These are phyloP conservation scores for Trachymyrmex septentrionalis DNA, from an alignment of 1,140 invertebrate genomes.

Conservation along the genomic window DNA sequence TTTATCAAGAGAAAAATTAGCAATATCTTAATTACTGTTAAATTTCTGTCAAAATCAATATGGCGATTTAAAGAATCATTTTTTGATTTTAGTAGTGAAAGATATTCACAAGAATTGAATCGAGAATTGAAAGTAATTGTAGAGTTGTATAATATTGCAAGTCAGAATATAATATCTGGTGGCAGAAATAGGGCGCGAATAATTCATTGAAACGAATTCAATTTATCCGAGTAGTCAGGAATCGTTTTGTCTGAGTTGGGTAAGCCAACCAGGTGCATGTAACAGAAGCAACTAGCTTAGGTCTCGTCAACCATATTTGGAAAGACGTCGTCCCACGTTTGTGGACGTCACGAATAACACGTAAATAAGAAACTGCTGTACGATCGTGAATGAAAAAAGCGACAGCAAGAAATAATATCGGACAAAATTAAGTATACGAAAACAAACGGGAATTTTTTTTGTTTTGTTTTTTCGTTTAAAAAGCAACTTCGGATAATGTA, in stretches of 20 bases:
- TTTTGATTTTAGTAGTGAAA: neutral
- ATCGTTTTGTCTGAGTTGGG: slow-evolving; percentile 69
- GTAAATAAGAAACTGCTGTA: slow-evolving; percentile 59
- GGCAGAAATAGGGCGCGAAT: slow-evolving; percentile 58
- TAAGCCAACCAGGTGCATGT: slow-evolving; percentile 70
- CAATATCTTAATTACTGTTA: neutral
- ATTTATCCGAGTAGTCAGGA: slow-evolving; percentile 43
- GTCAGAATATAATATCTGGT: slow-evolving; percentile 18
- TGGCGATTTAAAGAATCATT: neutral
- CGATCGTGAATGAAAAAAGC: slow-evolving; percentile 8
- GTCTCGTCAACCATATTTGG: slow-evolving; percentile 81
- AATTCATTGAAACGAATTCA: slow-evolving; percentile 66
- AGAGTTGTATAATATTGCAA: slow-evolving; percentile 22
- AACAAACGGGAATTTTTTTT: neutral
- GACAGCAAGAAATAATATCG: neutral
- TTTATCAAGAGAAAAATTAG: neutral
- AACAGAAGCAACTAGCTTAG: slow-evolving; percentile 73
- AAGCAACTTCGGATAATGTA: neutral
- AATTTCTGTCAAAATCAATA: neutral
- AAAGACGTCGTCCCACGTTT: slow-evolving; percentile 82
- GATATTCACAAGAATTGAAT: neutral
- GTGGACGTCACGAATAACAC: slow-evolving; percentile 65
- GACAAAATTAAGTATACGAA: neutral
- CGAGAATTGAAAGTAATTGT: neutral
- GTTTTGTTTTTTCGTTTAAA: too few relatives aligned